Conservation (phyloP, 2,797 vertebrate genomes). For the Gallinago solitaria region DNA sequence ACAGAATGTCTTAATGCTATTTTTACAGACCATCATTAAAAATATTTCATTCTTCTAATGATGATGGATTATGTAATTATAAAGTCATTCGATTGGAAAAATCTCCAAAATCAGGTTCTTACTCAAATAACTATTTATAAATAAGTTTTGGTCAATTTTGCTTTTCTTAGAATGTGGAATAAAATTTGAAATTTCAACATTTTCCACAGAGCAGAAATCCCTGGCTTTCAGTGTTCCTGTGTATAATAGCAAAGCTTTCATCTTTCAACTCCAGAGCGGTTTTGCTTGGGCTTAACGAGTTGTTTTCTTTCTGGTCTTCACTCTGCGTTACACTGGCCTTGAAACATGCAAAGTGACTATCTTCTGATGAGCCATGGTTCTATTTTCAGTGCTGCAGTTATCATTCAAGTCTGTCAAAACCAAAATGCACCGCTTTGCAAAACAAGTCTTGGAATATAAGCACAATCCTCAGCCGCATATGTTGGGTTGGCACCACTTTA, state of each 20-base stretch:
- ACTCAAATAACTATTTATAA: neutral
- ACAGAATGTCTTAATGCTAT: neutral
- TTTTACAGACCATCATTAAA: neutral
- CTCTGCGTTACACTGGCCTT: neutral
- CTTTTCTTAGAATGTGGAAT: neutral
- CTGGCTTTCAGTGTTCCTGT: neutral
- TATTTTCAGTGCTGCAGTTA: conserved; percentile 51
- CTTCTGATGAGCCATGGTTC: conserved; percentile 43
- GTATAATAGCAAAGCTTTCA: neutral
- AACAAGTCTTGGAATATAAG: conserved; percentile 46
- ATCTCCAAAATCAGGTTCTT: neutral
- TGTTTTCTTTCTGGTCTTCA: conserved; percentile 25
- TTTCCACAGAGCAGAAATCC: neutral
- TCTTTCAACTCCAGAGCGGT: neutral
- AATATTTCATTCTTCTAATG: neutral
- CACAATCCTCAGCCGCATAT: conserved; percentile 41
- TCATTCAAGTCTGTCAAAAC: conserved; percentile 63
- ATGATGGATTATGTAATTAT: neutral
- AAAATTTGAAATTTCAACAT: neutral
- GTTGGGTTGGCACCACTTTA: conserved; percentile 45
- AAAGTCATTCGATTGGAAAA: neutral
- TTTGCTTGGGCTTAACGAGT: neutral
- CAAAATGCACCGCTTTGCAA: conserved; percentile 57
- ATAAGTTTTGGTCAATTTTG: neutral
- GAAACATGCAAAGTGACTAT: conserved; percentile 34